phyloP scores from a whole-genome alignment of 2,797 vertebrate species.

The Steatocranus sp. region DNA sequence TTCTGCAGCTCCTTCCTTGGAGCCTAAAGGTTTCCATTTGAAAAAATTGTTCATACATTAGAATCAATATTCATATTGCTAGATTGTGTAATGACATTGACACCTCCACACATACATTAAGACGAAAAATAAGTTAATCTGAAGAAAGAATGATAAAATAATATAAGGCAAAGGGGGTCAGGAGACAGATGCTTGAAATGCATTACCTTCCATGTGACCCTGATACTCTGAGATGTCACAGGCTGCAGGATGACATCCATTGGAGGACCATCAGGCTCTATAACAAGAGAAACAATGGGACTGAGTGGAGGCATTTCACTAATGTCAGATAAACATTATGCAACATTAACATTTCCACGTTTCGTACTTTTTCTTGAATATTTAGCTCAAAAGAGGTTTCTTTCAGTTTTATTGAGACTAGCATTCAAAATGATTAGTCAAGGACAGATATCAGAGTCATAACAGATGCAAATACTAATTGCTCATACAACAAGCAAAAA shows the following conservation, averaged over 20 bases:
- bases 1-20: conserved; percentile 97
- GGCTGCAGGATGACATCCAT: conserved; percentile 95
- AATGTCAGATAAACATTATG: neutral
- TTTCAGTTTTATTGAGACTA: neutral
- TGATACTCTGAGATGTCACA: conserved; percentile 95
- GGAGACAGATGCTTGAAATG: neutral
- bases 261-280: conserved; percentile 94
- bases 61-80: neutral
- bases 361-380: neutral
- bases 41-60: neutral
- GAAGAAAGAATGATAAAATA: neutral
- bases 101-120: neutral
- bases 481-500: neutral
- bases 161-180: neutral
- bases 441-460: neutral
- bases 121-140: neutral
- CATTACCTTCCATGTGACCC: conserved; percentile 96
- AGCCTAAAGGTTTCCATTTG: conserved; percentile 70
- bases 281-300: neutral
- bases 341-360: neutral
- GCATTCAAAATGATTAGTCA: neutral
- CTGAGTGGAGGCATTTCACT: neutral
- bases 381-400: neutral
- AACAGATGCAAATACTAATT: neutral
- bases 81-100: neutral